These are phyloP conservation scores for Iselma pallidipennis DNA, from an alignment of 2,888 invertebrate species.

Conservation along the genomic window DNA sequence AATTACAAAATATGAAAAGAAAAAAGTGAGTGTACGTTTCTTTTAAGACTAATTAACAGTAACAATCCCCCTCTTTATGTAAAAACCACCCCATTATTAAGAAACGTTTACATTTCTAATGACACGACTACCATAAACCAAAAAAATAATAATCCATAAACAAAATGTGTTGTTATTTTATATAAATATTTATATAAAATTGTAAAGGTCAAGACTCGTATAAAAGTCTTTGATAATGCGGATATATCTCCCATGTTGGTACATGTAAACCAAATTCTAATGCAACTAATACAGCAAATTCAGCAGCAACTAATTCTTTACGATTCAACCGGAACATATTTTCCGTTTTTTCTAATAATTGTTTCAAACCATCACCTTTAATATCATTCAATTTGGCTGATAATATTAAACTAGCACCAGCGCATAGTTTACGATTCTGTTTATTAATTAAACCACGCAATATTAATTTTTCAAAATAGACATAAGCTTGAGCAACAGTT, in stretches of 20 bases:
- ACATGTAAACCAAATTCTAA: constrained; percentile 93
- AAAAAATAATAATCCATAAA: constrained; percentile 8
- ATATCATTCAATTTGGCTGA: constrained; percentile 98
- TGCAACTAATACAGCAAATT: constrained; percentile 93
- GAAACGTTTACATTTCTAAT: constrained; percentile 13
- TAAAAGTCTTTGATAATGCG: constrained; percentile 92
- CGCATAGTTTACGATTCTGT: constrained; percentile 92
- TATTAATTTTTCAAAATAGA: constrained; percentile 97
- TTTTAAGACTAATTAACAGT: background rate
- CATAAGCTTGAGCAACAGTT: constrained; percentile 94
- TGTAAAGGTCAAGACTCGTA: constrained; percentile 80
- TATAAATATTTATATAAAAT: background rate
- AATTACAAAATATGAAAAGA: background rate
- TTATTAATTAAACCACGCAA: constrained; percentile 91
- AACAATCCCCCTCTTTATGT: too few species aligned
- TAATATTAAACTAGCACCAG: constrained; percentile 90
- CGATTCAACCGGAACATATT: constrained; percentile 87
- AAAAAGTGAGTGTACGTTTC: background rate
- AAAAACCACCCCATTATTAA: background rate
- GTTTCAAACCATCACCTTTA: constrained; percentile 85
- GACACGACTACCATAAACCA: constrained; percentile 18
- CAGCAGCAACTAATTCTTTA: constrained; percentile 87
- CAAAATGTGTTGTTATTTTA: background rate
- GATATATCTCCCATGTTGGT: constrained; percentile 88
- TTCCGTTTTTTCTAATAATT: constrained; percentile 92